Evolutionary conservation across 2,797 vertebrate genomes (phyloP).

Genomic region (Rhynchonycteris naso): DNA sequence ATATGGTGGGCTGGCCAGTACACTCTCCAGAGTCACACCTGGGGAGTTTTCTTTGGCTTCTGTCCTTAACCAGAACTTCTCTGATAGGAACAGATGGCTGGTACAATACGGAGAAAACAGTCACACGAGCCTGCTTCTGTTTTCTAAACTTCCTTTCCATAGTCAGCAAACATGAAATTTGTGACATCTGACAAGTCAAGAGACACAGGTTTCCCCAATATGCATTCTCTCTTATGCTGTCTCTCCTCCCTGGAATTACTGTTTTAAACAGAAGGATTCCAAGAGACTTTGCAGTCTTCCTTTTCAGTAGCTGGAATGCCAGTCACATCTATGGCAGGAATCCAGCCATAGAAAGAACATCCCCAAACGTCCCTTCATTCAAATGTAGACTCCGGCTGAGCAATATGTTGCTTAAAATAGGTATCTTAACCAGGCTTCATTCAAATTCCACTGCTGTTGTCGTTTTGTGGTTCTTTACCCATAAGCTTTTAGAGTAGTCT

Average conservation of each 20-base stretch:
- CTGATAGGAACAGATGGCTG: conserved; percentile 49
- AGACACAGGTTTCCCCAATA: background rate
- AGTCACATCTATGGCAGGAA: background rate
- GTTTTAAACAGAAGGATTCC: background rate
- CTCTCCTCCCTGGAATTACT: background rate
- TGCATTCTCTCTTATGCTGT: background rate
- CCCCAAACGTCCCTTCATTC: background rate
- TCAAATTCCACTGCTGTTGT: background rate
- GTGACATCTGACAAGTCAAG: background rate
- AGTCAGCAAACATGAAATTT: conserved; percentile 55
- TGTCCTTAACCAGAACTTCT: conserved; percentile 45
- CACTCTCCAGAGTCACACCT: background rate
- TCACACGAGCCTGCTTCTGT: background rate
- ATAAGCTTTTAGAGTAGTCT: background rate
- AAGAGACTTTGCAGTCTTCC: background rate
- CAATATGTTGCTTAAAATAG: background rate
- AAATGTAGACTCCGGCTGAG: background rate
- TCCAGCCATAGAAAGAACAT: background rate
- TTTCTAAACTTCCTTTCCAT: conserved; percentile 34
- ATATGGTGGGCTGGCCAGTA: background rate
- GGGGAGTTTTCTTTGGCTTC: conserved; percentile 10
- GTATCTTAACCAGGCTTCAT: background rate
- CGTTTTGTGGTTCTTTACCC: background rate
- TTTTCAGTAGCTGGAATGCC: background rate
- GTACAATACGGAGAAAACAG: conserved; percentile 34